phyloP scores from a whole-genome alignment of 2,888 invertebrate genomes.

The Belgica antarctica region DNA sequence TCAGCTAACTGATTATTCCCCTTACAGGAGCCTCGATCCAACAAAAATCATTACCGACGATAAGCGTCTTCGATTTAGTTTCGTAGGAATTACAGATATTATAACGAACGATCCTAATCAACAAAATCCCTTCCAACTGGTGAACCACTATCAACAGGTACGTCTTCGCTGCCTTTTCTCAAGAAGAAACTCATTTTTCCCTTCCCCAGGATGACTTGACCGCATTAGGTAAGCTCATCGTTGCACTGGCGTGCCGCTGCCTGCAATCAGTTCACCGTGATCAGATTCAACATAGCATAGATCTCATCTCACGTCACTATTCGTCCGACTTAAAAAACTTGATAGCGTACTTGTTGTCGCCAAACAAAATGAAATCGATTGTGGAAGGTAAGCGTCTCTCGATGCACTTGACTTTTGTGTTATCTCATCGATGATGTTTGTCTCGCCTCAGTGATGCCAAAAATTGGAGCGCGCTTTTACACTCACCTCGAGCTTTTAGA shows the following conservation, averaged over 20 bases:
- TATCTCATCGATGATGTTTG: slow-evolving; percentile 45
- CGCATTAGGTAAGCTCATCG: slow-evolving; percentile 83
- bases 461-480: slow-evolving; percentile 97
- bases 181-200: background rate
- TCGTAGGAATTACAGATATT: slow-evolving; percentile 77
- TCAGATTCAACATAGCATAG: slow-evolving; percentile 83
- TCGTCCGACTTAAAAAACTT: slow-evolving; percentile 92
- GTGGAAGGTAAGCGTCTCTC: slow-evolving; percentile 54
- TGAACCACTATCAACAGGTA: slow-evolving; percentile 68
- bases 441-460: slow-evolving; percentile 81
- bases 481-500: slow-evolving; percentile 90
- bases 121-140: slow-evolving; percentile 63
- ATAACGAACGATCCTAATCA: slow-evolving; percentile 71
- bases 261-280: slow-evolving; percentile 82
- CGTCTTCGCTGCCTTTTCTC: background rate
- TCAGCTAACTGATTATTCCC: slow-evolving; percentile 30
- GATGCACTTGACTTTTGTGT: slow-evolving; percentile 23
- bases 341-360: slow-evolving; percentile 64
- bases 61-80: slow-evolving; percentile 76
- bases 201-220: slow-evolving; percentile 77
- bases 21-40: slow-evolving; percentile 76
- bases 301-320: slow-evolving; percentile 84
- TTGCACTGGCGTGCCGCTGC: slow-evolving; percentile 91
- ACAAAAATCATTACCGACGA: slow-evolving; percentile 85
- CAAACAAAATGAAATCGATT: slow-evolving; percentile 42